phyloP scores from a whole-genome alignment of 2,797 vertebrate genomes.

The Scomberomorus guttatus region DNA sequence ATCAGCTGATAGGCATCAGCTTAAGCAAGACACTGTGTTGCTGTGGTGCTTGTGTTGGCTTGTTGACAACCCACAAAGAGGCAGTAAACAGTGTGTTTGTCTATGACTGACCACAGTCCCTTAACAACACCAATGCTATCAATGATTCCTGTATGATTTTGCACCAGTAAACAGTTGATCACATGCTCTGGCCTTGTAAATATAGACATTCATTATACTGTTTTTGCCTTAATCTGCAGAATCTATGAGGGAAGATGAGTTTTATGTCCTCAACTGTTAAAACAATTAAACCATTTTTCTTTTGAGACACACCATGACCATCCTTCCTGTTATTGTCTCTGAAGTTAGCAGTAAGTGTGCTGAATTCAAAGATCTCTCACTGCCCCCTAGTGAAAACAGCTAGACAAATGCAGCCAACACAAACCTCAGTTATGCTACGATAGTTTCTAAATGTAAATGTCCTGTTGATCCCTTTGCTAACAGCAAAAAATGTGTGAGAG shows the following conservation, averaged over 20 bases:
- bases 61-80: slow-evolving; percentile 1
- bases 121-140: slow-evolving; percentile 1
- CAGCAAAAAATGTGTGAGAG: not conserved
- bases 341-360: not conserved
- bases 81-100: not conserved
- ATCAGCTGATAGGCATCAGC: slow-evolving; percentile 49
- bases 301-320: not conserved
- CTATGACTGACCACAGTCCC: slow-evolving; percentile 4
- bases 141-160: not conserved
- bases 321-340: slow-evolving; percentile 9
- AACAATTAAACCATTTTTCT: slow-evolving; percentile 13
- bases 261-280: not conserved
- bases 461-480: not conserved
- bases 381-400: slow-evolving; percentile 64
- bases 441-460: not conserved
- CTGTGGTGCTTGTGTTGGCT: too few relatives aligned
- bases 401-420: not conserved
- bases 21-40: too few relatives aligned
- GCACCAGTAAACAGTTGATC: not conserved
- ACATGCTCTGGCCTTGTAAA: not conserved
- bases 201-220: not conserved
- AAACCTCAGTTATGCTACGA: not conserved
- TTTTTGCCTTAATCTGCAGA: not conserved
- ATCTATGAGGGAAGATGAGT: not conserved
- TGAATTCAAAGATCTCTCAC: slow-evolving; percentile 33